Evolutionary conservation across 2,797 vertebrate genomes (phyloP).

Genomic region (Semotilus atromaculatus): DNA sequence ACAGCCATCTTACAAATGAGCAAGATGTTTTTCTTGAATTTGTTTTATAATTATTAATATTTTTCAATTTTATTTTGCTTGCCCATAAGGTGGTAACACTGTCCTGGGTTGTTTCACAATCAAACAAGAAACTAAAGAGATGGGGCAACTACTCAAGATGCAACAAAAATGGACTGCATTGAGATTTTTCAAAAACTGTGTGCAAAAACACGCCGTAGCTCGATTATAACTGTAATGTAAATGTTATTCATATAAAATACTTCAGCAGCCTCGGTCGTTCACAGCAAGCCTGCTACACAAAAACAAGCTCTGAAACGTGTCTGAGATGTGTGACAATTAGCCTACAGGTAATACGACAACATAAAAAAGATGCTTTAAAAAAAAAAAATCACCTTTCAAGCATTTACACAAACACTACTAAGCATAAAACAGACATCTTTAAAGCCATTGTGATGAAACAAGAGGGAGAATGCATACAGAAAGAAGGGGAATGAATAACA

Average conservation of each 20-base stretch:
- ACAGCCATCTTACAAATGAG: neutral
- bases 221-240: neutral
- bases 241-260: neutral
- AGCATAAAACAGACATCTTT: slow-evolving; percentile 29
- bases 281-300: neutral
- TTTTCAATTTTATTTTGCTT: neutral
- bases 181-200: neutral
- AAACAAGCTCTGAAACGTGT: neutral
- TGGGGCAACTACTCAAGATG: neutral
- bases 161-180: neutral
- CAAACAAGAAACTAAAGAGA: neutral
- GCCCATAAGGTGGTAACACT: neutral
- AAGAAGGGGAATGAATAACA: slow-evolving; percentile 2
- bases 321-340: neutral
- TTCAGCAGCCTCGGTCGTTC: slow-evolving; percentile 54
- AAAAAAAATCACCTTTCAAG: slow-evolving; percentile 2
- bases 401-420: slow-evolving; percentile 37
- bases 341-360: slow-evolving; percentile 21
- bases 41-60: too few relatives aligned
- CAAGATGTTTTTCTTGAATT: neutral
- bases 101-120: neutral
- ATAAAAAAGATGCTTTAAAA: slow-evolving; percentile 41
- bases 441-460: slow-evolving; percentile 27
- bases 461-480: neutral
- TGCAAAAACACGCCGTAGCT: neutral